phyloP scores from a whole-genome alignment of 2,888 invertebrate species.

The Allacma fusca region DNA sequence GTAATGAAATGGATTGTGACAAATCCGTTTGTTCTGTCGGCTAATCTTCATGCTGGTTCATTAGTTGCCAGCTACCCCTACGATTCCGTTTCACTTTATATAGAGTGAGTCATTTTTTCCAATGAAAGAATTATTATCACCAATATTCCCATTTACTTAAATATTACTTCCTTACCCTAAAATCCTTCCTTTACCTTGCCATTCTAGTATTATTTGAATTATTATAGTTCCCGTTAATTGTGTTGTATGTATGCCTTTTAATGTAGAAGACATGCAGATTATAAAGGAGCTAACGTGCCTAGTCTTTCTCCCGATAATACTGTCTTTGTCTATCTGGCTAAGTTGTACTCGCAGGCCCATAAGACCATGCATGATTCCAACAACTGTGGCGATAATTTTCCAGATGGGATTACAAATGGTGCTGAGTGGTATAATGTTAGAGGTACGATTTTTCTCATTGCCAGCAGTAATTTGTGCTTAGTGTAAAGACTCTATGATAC shows the following conservation, averaged over 20 bases:
- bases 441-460: slow-evolving; percentile 67
- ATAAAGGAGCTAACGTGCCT: slow-evolving; percentile 69
- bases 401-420: slow-evolving; percentile 87
- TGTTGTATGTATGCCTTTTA: neutral
- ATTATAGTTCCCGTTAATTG: no score
- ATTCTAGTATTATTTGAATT: no score
- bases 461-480: neutral
- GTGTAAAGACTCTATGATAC: no score
- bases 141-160: no score
- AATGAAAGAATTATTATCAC: no score
- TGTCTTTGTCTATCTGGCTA: slow-evolving; percentile 80
- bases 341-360: slow-evolving; percentile 78
- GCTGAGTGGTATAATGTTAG: slow-evolving; percentile 88
- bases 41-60: slow-evolving; percentile 95
- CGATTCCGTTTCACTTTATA: slow-evolving; percentile 67
- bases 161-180: no score
- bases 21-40: slow-evolving; percentile 90
- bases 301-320: slow-evolving; percentile 83
- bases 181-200: no score
- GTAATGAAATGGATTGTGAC: slow-evolving; percentile 88
- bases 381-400: slow-evolving; percentile 77
- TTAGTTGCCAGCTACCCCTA: slow-evolving; percentile 98
- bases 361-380: slow-evolving; percentile 76
- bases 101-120: slow-evolving; percentile 38
- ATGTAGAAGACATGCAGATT: slow-evolving; percentile 64